Evolutionary conservation across 2,888 invertebrate species (phyloP).

Genomic region (Deroplatys truncata): DNA sequence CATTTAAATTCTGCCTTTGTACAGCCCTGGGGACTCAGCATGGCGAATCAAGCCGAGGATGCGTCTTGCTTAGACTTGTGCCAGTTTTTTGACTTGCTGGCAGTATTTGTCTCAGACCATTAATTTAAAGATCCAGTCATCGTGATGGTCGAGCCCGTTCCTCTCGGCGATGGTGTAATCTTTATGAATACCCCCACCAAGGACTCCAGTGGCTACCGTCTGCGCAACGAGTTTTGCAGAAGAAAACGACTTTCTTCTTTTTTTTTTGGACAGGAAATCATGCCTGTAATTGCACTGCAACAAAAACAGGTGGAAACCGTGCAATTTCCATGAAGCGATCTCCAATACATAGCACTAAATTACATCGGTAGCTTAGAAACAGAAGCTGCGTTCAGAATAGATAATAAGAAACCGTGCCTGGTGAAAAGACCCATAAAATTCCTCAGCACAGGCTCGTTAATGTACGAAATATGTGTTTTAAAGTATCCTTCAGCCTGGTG

Average conservation of each 20-base stretch:
- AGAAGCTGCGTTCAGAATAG: background rate
- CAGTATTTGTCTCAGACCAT: background rate
- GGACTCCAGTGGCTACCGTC: background rate
- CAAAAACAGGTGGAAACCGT: background rate
- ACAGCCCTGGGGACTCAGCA: background rate
- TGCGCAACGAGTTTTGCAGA: too few relatives aligned
- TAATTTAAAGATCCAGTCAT: background rate
- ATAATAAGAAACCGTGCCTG: background rate
- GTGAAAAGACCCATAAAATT: too few relatives aligned
- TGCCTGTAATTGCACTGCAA: background rate
- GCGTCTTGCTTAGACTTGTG: background rate
- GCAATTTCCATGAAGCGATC: background rate
- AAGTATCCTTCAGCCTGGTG: too few relatives aligned
- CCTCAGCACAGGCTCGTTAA: too few relatives aligned
- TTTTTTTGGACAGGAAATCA: background rate
- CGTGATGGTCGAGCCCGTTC: background rate
- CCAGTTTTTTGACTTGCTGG: background rate
- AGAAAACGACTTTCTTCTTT: background rate
- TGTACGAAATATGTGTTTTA: too few relatives aligned
- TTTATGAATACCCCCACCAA: background rate
- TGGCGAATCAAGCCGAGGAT: background rate
- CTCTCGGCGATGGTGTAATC: background rate
- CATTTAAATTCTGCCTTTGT: background rate
- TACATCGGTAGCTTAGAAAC: background rate
- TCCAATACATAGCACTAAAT: background rate